Conservation (phyloP, 1,140 invertebrate species). For the Brachionus calyciflorus region DNA sequence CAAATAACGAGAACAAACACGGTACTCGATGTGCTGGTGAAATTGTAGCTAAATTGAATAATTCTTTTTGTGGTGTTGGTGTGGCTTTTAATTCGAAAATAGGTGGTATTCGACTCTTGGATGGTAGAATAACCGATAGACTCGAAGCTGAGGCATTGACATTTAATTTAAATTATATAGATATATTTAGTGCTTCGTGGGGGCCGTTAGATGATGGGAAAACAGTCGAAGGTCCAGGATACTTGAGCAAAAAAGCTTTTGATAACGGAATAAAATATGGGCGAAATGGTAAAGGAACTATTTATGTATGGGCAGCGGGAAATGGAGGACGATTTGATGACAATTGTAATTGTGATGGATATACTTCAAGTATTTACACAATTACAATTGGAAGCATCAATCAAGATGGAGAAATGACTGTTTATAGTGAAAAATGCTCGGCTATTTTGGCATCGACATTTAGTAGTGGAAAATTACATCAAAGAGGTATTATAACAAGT, state of each 20-base stretch:
- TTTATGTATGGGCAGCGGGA: slow-evolving; percentile 61
- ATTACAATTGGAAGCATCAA: slow-evolving; percentile 62
- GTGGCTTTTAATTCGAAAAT: slow-evolving; percentile 67
- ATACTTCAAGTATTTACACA: slow-evolving; percentile 60
- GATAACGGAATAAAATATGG: slow-evolving; percentile 58
- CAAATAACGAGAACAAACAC: slow-evolving; percentile 46
- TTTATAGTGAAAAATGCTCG: slow-evolving; percentile 62
- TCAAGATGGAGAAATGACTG: slow-evolving; percentile 59
- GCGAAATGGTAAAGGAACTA: slow-evolving; percentile 58
- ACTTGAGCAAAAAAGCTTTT: slow-evolving; percentile 53
- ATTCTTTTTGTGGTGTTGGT: slow-evolving; percentile 85
- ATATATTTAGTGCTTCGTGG: slow-evolving; percentile 94
- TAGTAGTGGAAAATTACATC: slow-evolving; percentile 54
- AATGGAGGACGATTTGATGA: slow-evolving; percentile 58
- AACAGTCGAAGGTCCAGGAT: slow-evolving; percentile 64
- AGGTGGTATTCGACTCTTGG: slow-evolving; percentile 85
- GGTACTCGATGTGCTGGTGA: slow-evolving; percentile 67
- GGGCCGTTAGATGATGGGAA: slow-evolving; percentile 77
- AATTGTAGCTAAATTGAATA: slow-evolving; percentile 85
- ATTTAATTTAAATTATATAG: slow-evolving; percentile 85
- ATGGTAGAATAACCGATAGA: slow-evolving; percentile 89
- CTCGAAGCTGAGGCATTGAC: slow-evolving; percentile 87
- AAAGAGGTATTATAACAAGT: slow-evolving; percentile 61
- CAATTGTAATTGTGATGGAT: slow-evolving; percentile 62
- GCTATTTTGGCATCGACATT: slow-evolving; percentile 62